Base-by-base conservation (phyloP, 2,888 invertebrate species). In the Acronicta aceris region DNA sequence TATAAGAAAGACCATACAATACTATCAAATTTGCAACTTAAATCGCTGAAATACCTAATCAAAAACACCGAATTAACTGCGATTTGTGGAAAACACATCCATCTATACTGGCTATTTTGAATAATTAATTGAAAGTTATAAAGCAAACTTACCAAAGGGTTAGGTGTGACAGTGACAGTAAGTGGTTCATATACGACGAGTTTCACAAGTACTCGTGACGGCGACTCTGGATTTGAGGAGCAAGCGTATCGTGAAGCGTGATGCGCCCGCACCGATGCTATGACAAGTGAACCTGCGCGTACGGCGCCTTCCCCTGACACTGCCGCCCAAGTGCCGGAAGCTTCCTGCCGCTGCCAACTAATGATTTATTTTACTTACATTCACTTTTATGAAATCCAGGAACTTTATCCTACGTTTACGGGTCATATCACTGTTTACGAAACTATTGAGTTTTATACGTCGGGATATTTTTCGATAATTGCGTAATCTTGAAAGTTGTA, bases 231-330 rank as follows among this genome's bases (percentile, higher is more conserved):
- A 63, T 95, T 96, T 9, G 96, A 96, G n/a, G 96, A 95, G 85
- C 97, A 97, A 38, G 96, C 95, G 89, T 97, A 97, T 71, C 96
- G 89, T 0, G 96, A 96, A 1, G 96, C 95, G 80, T 97, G 97
- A 68, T 96, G 95, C 2, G 95, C 90, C 55, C 96, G 95, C 41
- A 96, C 95, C 54, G 96, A 95, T 13, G 95, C 94, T 53, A 97
- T 71, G 8, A 95, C 80, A 2, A 94, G 82, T 0, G 92, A 86
- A 0, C 91, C 90, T 0, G 88, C 89, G 0, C 91, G 85, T 0
- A 92, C 89, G 0, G 86, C 85, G 1, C 91, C 92, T 56, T 94
- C 94, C 5, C 83, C 85, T 0, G 90, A 76, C 2, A 85, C 83
- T 1, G 87, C 74, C 5, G 84, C 79, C 94, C 94, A 94, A 0